Evolutionary conservation across 2,888 invertebrate genomes (phyloP).

Genomic region (Poecilobothrus nobilitatus): DNA sequence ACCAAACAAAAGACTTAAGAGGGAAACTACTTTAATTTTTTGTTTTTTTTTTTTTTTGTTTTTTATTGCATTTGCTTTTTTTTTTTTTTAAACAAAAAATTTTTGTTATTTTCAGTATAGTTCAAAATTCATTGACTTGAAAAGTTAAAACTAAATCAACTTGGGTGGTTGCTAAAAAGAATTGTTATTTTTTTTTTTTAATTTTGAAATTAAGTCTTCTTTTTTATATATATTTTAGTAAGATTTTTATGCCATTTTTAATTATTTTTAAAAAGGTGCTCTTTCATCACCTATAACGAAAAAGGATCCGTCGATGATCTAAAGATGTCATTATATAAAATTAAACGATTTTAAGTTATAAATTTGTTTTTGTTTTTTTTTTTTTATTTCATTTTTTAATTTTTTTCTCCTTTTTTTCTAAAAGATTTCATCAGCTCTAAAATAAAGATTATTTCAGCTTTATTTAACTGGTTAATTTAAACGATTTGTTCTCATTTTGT

Average conservation of each 20-base stretch:
- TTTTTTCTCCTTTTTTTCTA: too few relatives aligned
- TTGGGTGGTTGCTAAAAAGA: neutral
- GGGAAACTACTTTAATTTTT: neutral
- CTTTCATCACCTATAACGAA: neutral
- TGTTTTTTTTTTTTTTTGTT: neutral
- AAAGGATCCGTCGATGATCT: neutral
- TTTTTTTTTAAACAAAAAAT: neutral
- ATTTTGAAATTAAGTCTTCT: neutral
- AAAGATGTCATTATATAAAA: neutral
- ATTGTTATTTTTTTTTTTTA: too few relatives aligned
- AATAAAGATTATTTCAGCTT: too few relatives aligned
- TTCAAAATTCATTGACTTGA: neutral
- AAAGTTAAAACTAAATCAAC: neutral
- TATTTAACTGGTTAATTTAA: too few relatives aligned
- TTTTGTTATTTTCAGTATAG: neutral
- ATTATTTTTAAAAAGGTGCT: constrained; percentile 6
- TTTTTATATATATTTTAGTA: neutral
- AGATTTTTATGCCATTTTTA: neutral
- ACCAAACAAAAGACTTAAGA: neutral
- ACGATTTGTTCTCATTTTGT: too few relatives aligned
- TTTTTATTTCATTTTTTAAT: too few relatives aligned
- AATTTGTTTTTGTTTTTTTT: too few relatives aligned
- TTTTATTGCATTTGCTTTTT: neutral
- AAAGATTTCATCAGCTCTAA: too few relatives aligned
- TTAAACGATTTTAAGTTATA: neutral